These are phyloP conservation scores for Aphidius colemani DNA, from an alignment of 2,888 invertebrate species.

Conservation along the genomic window DNA sequence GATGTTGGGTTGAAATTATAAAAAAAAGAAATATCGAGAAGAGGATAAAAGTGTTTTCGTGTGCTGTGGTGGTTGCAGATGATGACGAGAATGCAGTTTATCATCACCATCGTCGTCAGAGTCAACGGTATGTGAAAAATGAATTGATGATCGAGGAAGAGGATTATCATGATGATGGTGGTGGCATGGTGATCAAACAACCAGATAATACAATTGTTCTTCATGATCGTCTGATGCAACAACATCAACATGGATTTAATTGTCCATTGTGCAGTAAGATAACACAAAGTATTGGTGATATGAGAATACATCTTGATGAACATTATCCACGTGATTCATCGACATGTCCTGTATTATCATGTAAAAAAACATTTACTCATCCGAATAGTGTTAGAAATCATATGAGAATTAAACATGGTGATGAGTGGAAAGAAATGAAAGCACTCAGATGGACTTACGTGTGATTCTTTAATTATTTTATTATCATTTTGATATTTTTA, in stretches of 20 bases:
- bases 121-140: conserved; percentile 34
- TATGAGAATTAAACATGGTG: conserved; percentile 82
- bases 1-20: conserved; percentile 12
- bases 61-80: conserved; percentile 61
- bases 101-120: conserved; percentile 55
- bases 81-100: conserved; percentile 55
- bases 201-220: not conserved
- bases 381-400: conserved; percentile 87
- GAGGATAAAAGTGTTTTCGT: conserved; percentile 42
- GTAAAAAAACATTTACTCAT: conserved; percentile 78
- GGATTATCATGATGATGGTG: conserved; percentile 38
- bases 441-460: conserved; percentile 75
- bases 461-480: conserved; percentile 51
- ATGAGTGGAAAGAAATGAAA: conserved; percentile 84
- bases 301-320: conserved; percentile 77
- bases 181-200: too few relatives aligned
- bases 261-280: conserved; percentile 77
- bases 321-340: conserved; percentile 86
- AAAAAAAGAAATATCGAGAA: conserved; percentile 22
- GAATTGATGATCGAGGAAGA: conserved; percentile 32
- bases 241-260: conserved; percentile 62
- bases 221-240: conserved; percentile 38
- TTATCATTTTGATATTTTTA: not conserved
- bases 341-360: conserved; percentile 77
- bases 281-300: conserved; percentile 69